Evolutionary conservation across 2,797 vertebrate species (phyloP), one percentile per base, ranked within the genome.

Genomic region (Vultur gryphus): DNA sequence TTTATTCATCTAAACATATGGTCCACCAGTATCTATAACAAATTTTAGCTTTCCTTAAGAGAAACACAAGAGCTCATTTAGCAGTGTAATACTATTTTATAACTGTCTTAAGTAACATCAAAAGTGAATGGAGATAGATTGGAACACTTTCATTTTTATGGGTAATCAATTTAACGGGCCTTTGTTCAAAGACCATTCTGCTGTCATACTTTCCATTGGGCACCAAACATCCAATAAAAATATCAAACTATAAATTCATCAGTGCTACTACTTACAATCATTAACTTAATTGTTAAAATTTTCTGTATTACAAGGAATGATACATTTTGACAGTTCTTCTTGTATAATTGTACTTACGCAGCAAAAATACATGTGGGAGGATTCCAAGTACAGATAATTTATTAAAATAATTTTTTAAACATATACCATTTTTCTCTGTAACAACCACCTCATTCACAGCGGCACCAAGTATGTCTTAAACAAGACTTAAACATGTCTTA

Each of bases 111-210:
- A 97, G 76, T 93, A 92, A 90, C 80, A 89, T 62, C 41, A 49
- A 84, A 96, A 97, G 89, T 66, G 94, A 93, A 94, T 84, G 66
- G 75, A 90, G 72, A 96, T 66, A 73, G 76, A 87, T 73, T 28
- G 75, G 81, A 98, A 92, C 85, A 80, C 90, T 87, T 90, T 58
- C 61, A 85, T 88, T 94, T 94, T 94, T 94, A 96, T 51, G 37
- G 77, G 69, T 84, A 89, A 91, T 97, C 96, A 97, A 97, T 97
- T 94, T 95, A 96, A 96, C 1, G 0, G 86, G 44, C 39, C 65
- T 77, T 86, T 90, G 85, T 80, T 75, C 48, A 55, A 81, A 82
- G 21, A 81, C 76, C 66, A 79, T 70, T 82, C 46, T 78, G 57
- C 49, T 82, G 33, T 55, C 41, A 19, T 13, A 62, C 52, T 66